These are phyloP conservation scores for Toxotes jaculatrix DNA, from an alignment of 2,113 vertebrate species.

Conservation along the genomic window DNA sequence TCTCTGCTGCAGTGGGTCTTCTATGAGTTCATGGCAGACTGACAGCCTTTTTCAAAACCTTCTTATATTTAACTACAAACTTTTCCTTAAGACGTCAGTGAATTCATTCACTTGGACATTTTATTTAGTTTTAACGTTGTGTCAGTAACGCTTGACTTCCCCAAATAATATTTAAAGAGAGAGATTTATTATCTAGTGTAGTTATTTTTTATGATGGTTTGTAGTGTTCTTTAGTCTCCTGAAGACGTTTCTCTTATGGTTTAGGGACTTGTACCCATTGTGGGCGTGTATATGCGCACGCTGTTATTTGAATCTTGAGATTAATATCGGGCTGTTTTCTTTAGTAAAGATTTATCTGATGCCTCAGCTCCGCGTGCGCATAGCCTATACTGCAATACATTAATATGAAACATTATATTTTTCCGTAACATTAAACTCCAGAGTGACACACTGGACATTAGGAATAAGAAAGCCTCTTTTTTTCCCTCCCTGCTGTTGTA, in stretches of 20 bases:
- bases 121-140: neutral
- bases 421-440: neutral
- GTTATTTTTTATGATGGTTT: neutral
- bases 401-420: neutral
- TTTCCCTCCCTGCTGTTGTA: conserved; percentile 10
- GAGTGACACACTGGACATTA: conserved; percentile 16
- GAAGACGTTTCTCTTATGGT: neutral
- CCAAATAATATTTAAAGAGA: neutral
- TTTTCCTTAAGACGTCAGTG: neutral
- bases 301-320: neutral
- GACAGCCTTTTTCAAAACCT: neutral
- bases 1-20: neutral
- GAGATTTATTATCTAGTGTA: no score
- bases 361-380: neutral
- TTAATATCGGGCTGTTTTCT: neutral
- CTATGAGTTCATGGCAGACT: no score
- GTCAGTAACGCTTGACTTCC: neutral
- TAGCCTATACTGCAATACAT: neutral
- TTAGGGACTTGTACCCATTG: no score
- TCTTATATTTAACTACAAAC: neutral
- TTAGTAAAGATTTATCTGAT: neutral
- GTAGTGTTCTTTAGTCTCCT: neutral
- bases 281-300: no score
- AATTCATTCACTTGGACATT: neutral
- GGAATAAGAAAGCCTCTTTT: conserved; percentile 27